Evolutionary conservation across 2,797 vertebrate species (phyloP).

Genomic region (Salarias fasciatus): DNA sequence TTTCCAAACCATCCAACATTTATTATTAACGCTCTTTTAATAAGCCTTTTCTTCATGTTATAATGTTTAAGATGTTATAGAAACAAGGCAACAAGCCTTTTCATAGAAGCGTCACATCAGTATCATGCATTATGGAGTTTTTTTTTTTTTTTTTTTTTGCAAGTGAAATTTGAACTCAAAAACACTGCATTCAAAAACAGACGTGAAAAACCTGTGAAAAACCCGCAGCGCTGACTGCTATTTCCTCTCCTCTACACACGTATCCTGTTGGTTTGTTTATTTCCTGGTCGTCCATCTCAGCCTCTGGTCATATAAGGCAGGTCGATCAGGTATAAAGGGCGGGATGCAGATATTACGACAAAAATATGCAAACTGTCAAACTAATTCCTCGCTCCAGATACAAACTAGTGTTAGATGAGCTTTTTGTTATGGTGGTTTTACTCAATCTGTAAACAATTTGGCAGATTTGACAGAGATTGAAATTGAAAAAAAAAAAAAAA

Average conservation of each 20-base stretch:
- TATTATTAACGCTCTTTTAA: background rate
- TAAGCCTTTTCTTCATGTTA: background rate
- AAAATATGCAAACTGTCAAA: too few relatives aligned
- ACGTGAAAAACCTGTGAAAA: constrained; percentile 1
- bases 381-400: too few relatives aligned
- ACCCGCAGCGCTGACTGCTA: background rate
- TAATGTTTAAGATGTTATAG: background rate
- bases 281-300: constrained; percentile 16
- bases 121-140: too few relatives aligned
- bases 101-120: too few relatives aligned
- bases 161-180: constrained; percentile 45
- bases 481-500: background rate
- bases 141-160: too few relatives aligned
- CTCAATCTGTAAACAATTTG: too few relatives aligned
- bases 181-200: constrained; percentile 35
- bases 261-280: constrained; percentile 11
- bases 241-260: constrained; percentile 19
- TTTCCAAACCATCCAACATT: background rate
- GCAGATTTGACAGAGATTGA: background rate
- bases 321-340: background rate
- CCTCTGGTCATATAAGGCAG: constrained; percentile 20
- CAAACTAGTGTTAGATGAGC: background rate
- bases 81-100: background rate
- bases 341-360: too few relatives aligned
- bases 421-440: too few relatives aligned